Evolutionary conservation across 2,113 vertebrate genomes (phyloP), one percentile per base, ranked within the genome.

Genomic region (Plestiodon gilberti): DNA sequence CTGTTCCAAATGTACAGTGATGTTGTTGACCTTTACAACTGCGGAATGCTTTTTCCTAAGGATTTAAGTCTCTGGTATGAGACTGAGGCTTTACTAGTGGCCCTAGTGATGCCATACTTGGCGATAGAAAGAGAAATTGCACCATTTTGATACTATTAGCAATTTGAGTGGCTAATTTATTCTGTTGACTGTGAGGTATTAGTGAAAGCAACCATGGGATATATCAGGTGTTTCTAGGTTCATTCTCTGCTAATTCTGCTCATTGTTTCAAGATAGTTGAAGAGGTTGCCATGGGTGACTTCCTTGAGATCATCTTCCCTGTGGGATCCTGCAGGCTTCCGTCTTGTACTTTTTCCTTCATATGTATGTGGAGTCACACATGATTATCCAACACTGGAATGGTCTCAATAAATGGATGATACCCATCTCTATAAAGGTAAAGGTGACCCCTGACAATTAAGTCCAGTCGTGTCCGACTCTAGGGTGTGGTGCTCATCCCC

Each of bases 1-100:
- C 78, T 71, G 13, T 3, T 76, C 18, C 30, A 35, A 6, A 28
- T n/a, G 3, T 23, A 69, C 30, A 2, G 38, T 59, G 30, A 48
- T 62, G 5, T 15, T 0, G 1, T 15, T 0, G 1, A 17, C n/a
- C 11, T 57, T 7, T 57, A 1, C 5, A 35, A 35, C 2, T 0
- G 0, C 62, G 2, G 0, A 0, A 25, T 4, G 5, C 57, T 78
- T 3, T 64, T 52, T 14, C 28, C 61, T 59, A 1, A 65, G 23
- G 6, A 64, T 64, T 64, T 6, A 28, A 65, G 25, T 65, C 28
- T 28, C 25, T n/a, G 30, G 61, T 23, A 64, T 22, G 61, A 6
- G 14, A 64, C 23, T 25, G 23, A 67, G 30, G 30, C 65, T n/a
- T 67, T 67, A 67, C 13, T 11, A 2, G 28, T n/a, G 30, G 65